A percentile compares a stretch with the other conserved stretches of the same genome.
phyloP scores from a whole-genome alignment of 2,113 vertebrate genomes.

The Beaufortia kweichowensis region DNA sequence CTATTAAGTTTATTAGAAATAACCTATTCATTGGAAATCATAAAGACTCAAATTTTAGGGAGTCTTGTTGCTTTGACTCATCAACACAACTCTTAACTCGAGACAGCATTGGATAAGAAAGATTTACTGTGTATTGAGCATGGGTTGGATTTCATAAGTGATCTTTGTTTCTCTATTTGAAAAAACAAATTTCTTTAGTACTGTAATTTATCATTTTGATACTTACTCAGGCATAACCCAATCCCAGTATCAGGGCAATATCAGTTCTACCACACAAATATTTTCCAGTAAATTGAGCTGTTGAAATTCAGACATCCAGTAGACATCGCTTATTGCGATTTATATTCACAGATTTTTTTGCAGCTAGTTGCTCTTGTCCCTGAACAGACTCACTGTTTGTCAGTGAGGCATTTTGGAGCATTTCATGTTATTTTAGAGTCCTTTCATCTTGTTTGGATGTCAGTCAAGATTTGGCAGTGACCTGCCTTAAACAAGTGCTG shows the following conservation, averaged over 20 bases:
- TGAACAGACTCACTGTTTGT: not conserved
- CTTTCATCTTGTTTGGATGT: slow-evolving; percentile 15
- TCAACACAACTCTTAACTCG: not conserved
- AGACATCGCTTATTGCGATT: too few species aligned
- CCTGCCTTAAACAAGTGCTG: slow-evolving; percentile 31
- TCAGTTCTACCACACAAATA: not conserved
- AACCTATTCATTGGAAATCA: too few species aligned
- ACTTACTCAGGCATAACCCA: not conserved
- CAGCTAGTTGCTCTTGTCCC: not conserved
- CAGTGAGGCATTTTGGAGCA: slow-evolving; percentile 10
- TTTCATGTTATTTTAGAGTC: not conserved
- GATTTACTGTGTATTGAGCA: not conserved
- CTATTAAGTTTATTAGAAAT: not conserved
- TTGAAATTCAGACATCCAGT: too few species aligned
- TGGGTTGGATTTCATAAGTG: not conserved
- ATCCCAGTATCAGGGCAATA: not conserved
- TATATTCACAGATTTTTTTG: not conserved
- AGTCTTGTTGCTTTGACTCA: not conserved
- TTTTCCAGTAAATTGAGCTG: slow-evolving; percentile 9
- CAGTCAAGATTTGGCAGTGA: not conserved
- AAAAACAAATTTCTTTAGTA: too few species aligned
- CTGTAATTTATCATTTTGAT: not conserved
- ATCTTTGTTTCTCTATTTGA: too few species aligned
- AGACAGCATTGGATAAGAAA: slow-evolving; percentile 43
- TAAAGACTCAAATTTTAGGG: not conserved